phyloP scores from a whole-genome alignment of 2,888 invertebrate species.

The Cabera pusaria region DNA sequence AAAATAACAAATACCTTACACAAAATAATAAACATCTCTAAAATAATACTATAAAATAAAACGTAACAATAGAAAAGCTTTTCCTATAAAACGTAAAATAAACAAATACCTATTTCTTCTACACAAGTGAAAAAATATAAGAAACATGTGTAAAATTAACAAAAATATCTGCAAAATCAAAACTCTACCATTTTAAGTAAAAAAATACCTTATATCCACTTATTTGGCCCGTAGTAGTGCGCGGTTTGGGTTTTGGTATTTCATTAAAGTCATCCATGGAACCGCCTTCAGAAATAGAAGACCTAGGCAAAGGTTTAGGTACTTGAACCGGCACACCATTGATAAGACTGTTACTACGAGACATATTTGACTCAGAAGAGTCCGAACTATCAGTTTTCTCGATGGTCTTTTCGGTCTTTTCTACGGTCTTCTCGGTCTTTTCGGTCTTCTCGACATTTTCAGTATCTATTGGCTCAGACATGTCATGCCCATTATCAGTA shows the following conservation, averaged over 20 bases:
- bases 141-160: too few relatives aligned
- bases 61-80: too few relatives aligned
- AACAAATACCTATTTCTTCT: too few relatives aligned
- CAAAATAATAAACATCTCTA: too few relatives aligned
- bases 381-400: slow-evolving; percentile 65
- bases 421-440: slow-evolving; percentile 34
- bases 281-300: slow-evolving; percentile 88
- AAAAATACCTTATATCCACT: slow-evolving; percentile 90
- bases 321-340: slow-evolving; percentile 76
- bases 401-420: slow-evolving; percentile 39
- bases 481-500: slow-evolving; percentile 58
- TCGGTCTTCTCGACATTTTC: slow-evolving; percentile 35
- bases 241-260: slow-evolving; percentile 85
- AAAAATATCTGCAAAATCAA: slow-evolving; percentile 17
- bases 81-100: background rate
- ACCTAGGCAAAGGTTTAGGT: slow-evolving; percentile 92
- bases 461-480: slow-evolving; percentile 15
- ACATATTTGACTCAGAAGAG: slow-evolving; percentile 56
- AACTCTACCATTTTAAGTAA: slow-evolving; percentile 29
- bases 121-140: too few relatives aligned
- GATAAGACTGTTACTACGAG: slow-evolving; percentile 67
- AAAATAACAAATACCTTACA: too few relatives aligned
- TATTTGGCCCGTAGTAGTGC: slow-evolving; percentile 85
- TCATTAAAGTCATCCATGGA: slow-evolving; percentile 71
- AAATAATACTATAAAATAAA: too few relatives aligned